Conservation (phyloP, 1,140 invertebrate genomes). For the Micrasema longulum region DNA sequence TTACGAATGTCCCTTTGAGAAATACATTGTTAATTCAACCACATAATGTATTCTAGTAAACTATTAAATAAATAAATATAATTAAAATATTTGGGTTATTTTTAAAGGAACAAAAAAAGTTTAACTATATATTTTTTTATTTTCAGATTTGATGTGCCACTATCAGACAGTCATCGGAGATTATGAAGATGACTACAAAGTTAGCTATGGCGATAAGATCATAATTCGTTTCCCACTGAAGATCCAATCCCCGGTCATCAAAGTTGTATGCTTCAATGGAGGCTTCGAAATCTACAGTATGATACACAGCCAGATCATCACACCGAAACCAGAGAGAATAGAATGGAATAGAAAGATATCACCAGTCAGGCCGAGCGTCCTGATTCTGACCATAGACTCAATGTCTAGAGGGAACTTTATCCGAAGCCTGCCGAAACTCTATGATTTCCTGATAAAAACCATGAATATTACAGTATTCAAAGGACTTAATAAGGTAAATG, state of each 20-base stretch:
- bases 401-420: conserved; percentile 54
- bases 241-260: conserved; percentile 36
- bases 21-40: too few species aligned
- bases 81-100: too few species aligned
- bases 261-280: conserved; percentile 32
- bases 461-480: conserved; percentile 47
- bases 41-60: too few species aligned
- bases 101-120: too few species aligned
- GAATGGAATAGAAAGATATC: conserved; percentile 44
- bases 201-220: conserved; percentile 23
- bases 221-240: conserved; percentile 25
- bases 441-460: conserved; percentile 43
- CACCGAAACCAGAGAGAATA: background rate
- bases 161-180: conserved; percentile 39
- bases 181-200: conserved; percentile 42
- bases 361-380: conserved; percentile 42
- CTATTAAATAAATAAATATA: too few species aligned
- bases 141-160: conserved; percentile 46
- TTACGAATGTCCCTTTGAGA: too few species aligned
- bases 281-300: conserved; percentile 36
- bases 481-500: conserved; percentile 51
- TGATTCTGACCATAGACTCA: conserved; percentile 50
- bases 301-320: conserved; percentile 49
- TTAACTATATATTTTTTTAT: conserved; percentile 11
- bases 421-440: conserved; percentile 39